These are phyloP conservation scores for Gila robusta DNA, from an alignment of 2,797 vertebrate genomes.

Conservation along the genomic window DNA sequence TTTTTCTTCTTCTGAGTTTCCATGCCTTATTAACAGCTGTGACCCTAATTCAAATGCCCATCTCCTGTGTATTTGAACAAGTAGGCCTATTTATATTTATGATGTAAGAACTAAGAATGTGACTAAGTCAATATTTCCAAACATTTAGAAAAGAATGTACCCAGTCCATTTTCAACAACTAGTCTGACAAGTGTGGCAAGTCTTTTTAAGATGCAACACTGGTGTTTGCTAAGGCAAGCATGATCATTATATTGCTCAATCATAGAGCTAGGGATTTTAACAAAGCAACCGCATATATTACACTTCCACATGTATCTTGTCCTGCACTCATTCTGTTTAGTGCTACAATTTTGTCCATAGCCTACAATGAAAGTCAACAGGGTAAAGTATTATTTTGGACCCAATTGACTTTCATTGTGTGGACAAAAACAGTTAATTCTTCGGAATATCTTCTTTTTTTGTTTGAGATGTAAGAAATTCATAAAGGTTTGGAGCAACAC, in stretches of 20 bases:
- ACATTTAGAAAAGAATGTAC: not conserved
- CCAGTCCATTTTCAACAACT: not conserved
- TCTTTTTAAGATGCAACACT: not conserved
- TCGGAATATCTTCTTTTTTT: not conserved
- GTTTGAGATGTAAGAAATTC: not conserved
- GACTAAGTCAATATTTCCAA: not conserved
- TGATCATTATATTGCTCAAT: not conserved
- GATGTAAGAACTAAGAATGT: not conserved
- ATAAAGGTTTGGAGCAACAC: not conserved
- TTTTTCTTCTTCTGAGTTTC: constrained; percentile 12
- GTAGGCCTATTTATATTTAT: not conserved
- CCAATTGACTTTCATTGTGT: not conserved
- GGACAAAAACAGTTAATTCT: not conserved
- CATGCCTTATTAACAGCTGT: constrained; percentile 18
- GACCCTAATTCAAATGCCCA: not conserved
- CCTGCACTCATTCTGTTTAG: not conserved
- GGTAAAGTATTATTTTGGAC: not conserved
- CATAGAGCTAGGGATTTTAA: not conserved
- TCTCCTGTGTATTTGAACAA: not conserved
- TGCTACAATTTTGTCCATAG: not conserved
- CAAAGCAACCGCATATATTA: not conserved
- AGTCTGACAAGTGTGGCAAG: constrained; percentile 7
- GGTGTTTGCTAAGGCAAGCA: not conserved
- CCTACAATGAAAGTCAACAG: not conserved
- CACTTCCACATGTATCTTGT: not conserved